A percentile compares a stretch with the other conserved stretches of the same genome.
Evolutionary conservation across 2,888 invertebrate genomes (phyloP).

Genomic region (Tipula confusa): DNA sequence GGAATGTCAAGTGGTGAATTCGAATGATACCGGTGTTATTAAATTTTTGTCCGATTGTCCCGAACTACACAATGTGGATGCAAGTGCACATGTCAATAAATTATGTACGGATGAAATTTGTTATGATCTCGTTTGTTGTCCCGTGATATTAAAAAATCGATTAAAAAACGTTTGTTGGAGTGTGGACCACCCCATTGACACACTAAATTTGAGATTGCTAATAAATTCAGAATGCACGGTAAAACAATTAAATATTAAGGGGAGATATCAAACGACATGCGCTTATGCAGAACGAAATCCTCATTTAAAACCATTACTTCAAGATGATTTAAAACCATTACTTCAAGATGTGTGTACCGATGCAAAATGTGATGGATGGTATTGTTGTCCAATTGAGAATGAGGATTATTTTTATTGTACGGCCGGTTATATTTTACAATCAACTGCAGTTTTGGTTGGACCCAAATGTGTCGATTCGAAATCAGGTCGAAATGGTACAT

Average conservation of each 20-base stretch:
- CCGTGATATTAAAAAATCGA: background rate
- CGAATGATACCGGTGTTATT: too few species aligned
- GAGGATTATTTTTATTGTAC: background rate
- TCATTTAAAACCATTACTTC: too few species aligned
- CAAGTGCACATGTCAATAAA: too few species aligned
- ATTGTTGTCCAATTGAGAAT: conserved; percentile 1
- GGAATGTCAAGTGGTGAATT: too few species aligned
- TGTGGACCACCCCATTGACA: background rate
- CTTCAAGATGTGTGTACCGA: background rate
- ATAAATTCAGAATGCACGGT: background rate
- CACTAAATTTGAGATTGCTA: background rate
- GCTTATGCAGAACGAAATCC: background rate
- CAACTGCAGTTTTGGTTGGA: too few species aligned
- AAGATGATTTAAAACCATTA: background rate
- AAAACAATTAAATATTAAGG: background rate
- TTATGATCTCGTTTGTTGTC: background rate
- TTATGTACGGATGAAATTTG: too few species aligned
- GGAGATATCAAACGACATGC: background rate
- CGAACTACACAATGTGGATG: too few species aligned
- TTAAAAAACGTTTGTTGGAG: background rate
- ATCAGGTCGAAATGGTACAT: background rate
- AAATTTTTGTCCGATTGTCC: too few species aligned
- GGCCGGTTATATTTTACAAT: background rate
- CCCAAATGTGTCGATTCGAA: background rate
- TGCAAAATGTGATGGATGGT: background rate